Evolutionary conservation across 2,888 invertebrate species (phyloP), one percentile per base, ranked within the genome.

Genomic region (Muschampia staudingeri): DNA sequence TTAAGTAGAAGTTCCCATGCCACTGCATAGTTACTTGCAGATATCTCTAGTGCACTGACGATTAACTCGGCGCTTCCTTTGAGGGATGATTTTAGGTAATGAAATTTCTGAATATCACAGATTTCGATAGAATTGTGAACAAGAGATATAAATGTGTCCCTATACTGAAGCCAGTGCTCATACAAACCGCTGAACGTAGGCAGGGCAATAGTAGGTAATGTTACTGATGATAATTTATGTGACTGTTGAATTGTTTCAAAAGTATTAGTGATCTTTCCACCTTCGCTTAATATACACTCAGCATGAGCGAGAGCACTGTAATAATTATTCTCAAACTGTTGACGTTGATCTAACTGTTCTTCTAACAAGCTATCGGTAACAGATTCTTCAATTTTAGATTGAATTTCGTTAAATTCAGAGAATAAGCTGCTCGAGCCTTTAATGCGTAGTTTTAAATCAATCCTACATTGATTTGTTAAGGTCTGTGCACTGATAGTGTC

Each of bases 261-360:
- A 30, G 8, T 30, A 30, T 67, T 67, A 34, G 14, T 25, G 14
- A 14, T 5, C 25, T 30, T 34, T 30, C 11, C 30, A 30, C 25
- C 30, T 14, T 67, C 30, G 25, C 14, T 67, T 30, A 25, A 14
- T 14, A 67, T 9, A 34, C 67, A 67, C 25, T 67, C 67, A 30
- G 67, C 34, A 2, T 67, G 25, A 9, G 67, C 67, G 14, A 67
- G 14, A 34, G 25, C 67, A 14, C 12, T 67, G 34, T 67, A 67
- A 34, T 67, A 67, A 67, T 67, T 14, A 67, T 67, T 67, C 34
- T 67, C 67, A 25, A 67, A 67, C 9, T 14, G 30, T 67, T 67
- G 25, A 4, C 67, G 25, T 30, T 30, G 30, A 9, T 14, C 14
- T 25, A 67, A 25, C 12, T 67, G 67, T 25, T 67, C 34, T 12